Conservation (phyloP, 2,113 vertebrate species). For the Chlamydotis undulata region DNA sequence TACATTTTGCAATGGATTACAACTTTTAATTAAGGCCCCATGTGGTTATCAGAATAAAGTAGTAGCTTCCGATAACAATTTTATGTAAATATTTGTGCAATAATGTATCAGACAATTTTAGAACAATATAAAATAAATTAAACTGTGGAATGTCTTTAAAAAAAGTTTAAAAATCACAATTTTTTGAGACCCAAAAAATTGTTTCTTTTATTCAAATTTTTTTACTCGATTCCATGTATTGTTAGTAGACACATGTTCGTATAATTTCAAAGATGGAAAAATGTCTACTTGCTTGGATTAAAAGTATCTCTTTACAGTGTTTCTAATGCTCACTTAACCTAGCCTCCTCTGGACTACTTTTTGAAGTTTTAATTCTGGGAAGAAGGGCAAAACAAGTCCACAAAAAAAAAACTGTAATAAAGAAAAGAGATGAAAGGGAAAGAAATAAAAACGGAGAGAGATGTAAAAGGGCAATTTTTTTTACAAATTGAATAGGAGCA, state of each 20-base stretch:
- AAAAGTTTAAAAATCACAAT: background rate
- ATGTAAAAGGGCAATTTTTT: background rate
- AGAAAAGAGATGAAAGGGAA: background rate
- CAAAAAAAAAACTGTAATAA: background rate
- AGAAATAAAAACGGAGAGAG: background rate
- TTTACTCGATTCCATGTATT: background rate
- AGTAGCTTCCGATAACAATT: background rate
- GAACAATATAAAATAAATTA: background rate
- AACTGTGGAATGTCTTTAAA: background rate
- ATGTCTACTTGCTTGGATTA: background rate
- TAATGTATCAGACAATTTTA: background rate
- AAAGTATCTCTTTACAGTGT: background rate
- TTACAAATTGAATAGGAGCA: background rate
- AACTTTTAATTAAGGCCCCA: slow-evolving; percentile 25
- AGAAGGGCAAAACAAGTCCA: background rate
- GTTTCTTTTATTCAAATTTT: background rate
- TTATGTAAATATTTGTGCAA: background rate
- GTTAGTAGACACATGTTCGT: background rate
- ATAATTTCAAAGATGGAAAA: background rate
- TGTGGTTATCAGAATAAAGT: background rate
- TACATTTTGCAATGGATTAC: background rate
- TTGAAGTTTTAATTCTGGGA: background rate
- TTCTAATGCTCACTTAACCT: background rate
- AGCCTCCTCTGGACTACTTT: background rate
- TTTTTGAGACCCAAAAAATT: background rate